Base-by-base conservation (phyloP, 2,888 invertebrate species). In the Periphyllus acericola region DNA sequence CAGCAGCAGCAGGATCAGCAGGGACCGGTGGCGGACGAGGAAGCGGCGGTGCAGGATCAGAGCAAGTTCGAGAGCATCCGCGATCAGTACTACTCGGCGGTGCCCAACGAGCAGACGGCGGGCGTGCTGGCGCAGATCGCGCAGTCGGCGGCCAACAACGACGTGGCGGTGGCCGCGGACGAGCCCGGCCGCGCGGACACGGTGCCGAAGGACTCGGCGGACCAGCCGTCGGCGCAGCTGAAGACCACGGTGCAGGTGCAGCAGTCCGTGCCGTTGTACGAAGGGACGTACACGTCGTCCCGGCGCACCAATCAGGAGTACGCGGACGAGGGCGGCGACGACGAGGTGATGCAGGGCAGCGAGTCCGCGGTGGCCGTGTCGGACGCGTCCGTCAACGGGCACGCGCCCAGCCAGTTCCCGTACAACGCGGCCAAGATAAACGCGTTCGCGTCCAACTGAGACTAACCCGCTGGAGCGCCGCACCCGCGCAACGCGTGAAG, bases 231-330 rank as follows among this genome's bases (percentile, higher is more conserved):
- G 21, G 91, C 55, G 91, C 93, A 90, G 91, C 91, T 66, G 92
- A 93, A 90, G 91, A 92, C 90, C n/a, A 92, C 90, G 90, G 91
- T 68, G 91, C 93, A 90, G 91, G 92, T 84, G 91, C 90, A 90
- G 76, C 89, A 90, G 74, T 89, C 90, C 32, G 89, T 90, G 71
- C 89, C 89, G 46, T 89, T 89, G 88, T 90, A 90, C 89, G 88
- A 90, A 90, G 84, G 52, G n/a, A n/a, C 76, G 90, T 94, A 93
- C 90, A 91, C 92, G 14, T 91, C 92, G 21, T 92, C 92, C 89
- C 91, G 91, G 29, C 90, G 90, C 78, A 82, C 86, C 52, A 60
- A 83, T 8, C 83, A 89, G 60, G 87, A 87, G 81, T 81, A 87
- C 79, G 87, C 1, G 55, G 74, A 87, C n/a, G 86, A 89, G 36